Conservation (phyloP, 2,797 vertebrate species). For the Fratercula arctica region DNA sequence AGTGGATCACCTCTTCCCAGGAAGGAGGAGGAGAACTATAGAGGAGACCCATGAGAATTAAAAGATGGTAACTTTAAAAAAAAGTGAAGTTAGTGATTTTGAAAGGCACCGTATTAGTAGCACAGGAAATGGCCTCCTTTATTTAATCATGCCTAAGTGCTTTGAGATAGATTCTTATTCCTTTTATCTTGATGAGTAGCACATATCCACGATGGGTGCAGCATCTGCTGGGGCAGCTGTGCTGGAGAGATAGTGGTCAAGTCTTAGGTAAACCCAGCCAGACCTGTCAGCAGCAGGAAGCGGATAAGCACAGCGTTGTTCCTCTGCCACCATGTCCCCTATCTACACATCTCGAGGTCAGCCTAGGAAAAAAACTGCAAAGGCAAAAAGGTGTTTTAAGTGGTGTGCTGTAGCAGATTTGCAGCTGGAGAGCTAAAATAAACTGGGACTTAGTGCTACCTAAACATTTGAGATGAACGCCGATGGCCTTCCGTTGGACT, state of each 20-base stretch:
- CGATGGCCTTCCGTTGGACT: not conserved
- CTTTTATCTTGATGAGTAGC: conserved; percentile 65
- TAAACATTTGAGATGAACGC: not conserved
- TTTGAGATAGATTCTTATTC: conserved; percentile 62
- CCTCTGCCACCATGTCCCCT: not conserved
- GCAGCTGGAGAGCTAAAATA: conserved; percentile 3
- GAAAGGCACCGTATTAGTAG: conserved; percentile 64
- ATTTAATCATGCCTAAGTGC: conserved; percentile 66
- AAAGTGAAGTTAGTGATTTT: conserved; percentile 57
- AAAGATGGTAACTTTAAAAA: conserved; percentile 52
- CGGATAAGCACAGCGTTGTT: not conserved
- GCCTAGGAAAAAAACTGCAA: not conserved
- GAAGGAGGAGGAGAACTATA: conserved; percentile 42
- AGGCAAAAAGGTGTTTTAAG: conserved; percentile 3
- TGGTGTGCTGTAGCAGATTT: not conserved
- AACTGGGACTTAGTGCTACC: not conserved
- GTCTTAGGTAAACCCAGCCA: conserved; percentile 7
- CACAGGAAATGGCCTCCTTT: conserved; percentile 67
- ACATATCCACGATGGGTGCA: conserved; percentile 27
- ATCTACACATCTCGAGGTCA: conserved; percentile 18
- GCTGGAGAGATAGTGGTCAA: conserved; percentile 56
- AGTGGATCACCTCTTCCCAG: conserved; percentile 52
- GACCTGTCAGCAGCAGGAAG: conserved; percentile 45
- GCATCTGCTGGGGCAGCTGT: conserved; percentile 53
- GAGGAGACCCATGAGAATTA: conserved; percentile 46